phyloP scores from a whole-genome alignment of 2,888 invertebrate species.

The Chloromyia formosa region DNA sequence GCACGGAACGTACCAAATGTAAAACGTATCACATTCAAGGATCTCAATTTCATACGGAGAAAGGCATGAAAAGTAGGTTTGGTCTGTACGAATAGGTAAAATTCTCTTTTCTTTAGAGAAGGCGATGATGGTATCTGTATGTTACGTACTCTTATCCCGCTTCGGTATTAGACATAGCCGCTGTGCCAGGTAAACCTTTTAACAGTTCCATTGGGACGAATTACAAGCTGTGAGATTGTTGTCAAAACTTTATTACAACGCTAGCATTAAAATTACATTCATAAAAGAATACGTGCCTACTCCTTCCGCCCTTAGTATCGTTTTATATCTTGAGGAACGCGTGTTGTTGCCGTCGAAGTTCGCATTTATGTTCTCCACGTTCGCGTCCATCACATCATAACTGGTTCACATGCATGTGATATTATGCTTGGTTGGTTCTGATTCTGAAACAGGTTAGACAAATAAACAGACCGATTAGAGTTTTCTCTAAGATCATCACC shows the following conservation, averaged over 20 bases:
- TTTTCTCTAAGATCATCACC: constrained; percentile 10
- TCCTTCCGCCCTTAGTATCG: constrained; percentile 9
- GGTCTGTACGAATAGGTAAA: no score
- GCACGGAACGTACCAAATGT: constrained; percentile 36
- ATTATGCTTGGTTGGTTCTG: neutral
- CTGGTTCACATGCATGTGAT: constrained; percentile 34
- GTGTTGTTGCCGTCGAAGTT: neutral
- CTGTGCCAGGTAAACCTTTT: constrained; percentile 22
- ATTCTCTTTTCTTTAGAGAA: no score
- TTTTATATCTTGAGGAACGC: neutral
- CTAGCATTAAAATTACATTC: constrained; percentile 42
- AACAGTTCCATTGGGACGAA: constrained; percentile 37
- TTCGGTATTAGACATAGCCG: neutral
- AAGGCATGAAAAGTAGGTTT: neutral
- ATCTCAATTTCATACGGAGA: constrained; percentile 28
- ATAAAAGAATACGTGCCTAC: constrained; percentile 43
- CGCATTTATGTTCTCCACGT: constrained; percentile 13
- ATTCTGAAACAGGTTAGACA: constrained; percentile 25
- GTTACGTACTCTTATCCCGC: neutral
- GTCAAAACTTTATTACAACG: constrained; percentile 44
- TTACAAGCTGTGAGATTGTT: constrained; percentile 42
- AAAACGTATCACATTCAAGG: constrained; percentile 33
- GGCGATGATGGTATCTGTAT: no score
- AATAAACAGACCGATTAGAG: constrained; percentile 26
- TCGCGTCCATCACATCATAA: constrained; percentile 30